Percentiles rank a stretch among this genome's conserved stretches.
Evolutionary conservation across 2,888 invertebrate genomes (phyloP).

Genomic region (Polylopha cassiicola): DNA sequence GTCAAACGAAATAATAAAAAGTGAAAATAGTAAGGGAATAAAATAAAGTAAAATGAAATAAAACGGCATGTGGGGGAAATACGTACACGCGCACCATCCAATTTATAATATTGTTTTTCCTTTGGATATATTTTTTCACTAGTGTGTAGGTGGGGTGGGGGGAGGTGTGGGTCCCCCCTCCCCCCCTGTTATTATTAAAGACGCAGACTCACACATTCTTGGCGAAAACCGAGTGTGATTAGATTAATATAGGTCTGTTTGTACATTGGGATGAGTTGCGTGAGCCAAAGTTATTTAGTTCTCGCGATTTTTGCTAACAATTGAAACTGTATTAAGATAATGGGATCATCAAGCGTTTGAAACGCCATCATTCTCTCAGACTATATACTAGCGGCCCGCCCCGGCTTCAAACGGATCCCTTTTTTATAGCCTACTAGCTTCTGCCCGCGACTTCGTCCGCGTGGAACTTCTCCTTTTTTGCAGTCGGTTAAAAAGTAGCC

Average conservation of each 20-base stretch:
- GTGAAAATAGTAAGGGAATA: constrained; percentile 61
- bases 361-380: too few species aligned
- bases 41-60: constrained; percentile 71
- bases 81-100: constrained; percentile 55
- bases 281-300: too few species aligned
- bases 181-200: constrained; percentile 76
- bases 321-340: too few species aligned
- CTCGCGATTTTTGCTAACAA: too few species aligned
- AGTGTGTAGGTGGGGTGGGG: constrained; percentile 49
- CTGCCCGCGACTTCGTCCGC: too few species aligned
- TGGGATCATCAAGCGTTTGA: too few species aligned
- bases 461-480: too few species aligned
- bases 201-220: constrained; percentile 75
- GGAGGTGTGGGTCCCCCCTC: constrained; percentile 25
- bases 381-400: too few species aligned
- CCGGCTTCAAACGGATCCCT: too few species aligned
- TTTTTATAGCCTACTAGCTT: too few species aligned
- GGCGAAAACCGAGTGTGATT: constrained; percentile 70
- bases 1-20: constrained; percentile 38
- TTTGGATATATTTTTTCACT: constrained; percentile 76
- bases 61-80: constrained; percentile 58
- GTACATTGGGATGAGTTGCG: too few species aligned
- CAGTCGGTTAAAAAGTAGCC: too few species aligned
- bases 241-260: constrained; percentile 69
- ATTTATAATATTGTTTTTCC: constrained; percentile 78